phyloP scores from a whole-genome alignment of 2,113 vertebrate genomes.

The Chloropsis hardwickii region DNA sequence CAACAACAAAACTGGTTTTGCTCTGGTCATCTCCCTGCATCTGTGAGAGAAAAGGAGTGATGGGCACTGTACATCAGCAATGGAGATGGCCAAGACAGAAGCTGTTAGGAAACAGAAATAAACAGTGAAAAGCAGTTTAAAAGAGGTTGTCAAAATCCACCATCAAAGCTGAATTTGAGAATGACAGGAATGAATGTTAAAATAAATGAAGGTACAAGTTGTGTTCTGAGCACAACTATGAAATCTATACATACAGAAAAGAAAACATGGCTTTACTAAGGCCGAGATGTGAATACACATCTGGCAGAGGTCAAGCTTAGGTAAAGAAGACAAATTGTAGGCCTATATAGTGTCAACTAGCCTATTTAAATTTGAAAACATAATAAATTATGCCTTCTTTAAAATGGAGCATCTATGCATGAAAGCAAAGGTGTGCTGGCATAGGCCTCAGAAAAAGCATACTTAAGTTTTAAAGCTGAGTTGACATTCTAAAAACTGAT shows the following conservation, averaged over 20 bases:
- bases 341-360: not conserved
- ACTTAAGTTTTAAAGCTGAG: not conserved
- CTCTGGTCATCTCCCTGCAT: accelerated
- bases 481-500: not conserved
- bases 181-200: not conserved
- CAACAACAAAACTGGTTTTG: not conserved
- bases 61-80: not conserved
- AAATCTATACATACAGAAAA: not conserved
- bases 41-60: not conserved
- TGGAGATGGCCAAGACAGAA: not conserved
- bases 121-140: not conserved
- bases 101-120: not conserved
- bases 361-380: not conserved
- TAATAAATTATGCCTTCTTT: not conserved
- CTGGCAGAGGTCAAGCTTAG: not conserved
- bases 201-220: not conserved
- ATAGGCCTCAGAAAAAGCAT: not conserved
- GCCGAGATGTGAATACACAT: not conserved
- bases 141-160: not conserved
- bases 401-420: not conserved
- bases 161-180: not conserved
- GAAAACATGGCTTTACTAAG: not conserved
- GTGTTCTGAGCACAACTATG: not conserved
- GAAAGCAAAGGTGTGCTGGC: not conserved
- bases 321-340: not conserved